Conservation (phyloP, 1,140 invertebrate species). For the Paraescarpia echinospica region DNA sequence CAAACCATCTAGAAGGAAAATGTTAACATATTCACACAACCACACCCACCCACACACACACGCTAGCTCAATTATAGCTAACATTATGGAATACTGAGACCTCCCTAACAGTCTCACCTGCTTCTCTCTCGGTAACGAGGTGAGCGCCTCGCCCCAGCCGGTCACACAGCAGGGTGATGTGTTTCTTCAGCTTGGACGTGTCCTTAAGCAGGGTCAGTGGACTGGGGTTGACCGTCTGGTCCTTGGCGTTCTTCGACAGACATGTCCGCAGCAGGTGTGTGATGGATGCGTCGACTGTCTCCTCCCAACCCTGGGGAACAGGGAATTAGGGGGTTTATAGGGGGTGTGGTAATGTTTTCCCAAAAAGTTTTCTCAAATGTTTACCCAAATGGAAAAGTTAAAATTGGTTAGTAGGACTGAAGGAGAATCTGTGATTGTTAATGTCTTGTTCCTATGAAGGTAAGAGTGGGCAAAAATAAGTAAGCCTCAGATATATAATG, state of each 20-base stretch:
- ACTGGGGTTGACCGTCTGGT: conserved; percentile 55
- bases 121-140: conserved; percentile 44
- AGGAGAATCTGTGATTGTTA: not conserved
- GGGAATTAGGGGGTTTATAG: not conserved
- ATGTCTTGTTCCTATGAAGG: not conserved
- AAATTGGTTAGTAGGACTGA: not conserved
- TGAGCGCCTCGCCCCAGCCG: conserved; percentile 57
- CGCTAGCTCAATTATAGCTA: too few relatives aligned
- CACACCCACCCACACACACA: too few relatives aligned
- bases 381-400: not conserved
- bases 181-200: conserved; percentile 65
- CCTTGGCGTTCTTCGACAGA: conserved; percentile 55
- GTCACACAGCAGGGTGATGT: conserved; percentile 63
- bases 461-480: not conserved
- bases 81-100: not conserved
- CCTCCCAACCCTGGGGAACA: conserved; percentile 65
- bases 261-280: conserved; percentile 62
- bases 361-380: too few relatives aligned
- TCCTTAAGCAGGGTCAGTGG: conserved; percentile 61
- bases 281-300: conserved; percentile 62
- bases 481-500: too few relatives aligned
- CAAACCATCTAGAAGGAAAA: too few relatives aligned
- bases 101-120: conserved; percentile 32
- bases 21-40: too few relatives aligned
- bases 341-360: not conserved